phyloP scores from a whole-genome alignment of 1,140 invertebrate genomes.

The Drosophila neocordata region DNA sequence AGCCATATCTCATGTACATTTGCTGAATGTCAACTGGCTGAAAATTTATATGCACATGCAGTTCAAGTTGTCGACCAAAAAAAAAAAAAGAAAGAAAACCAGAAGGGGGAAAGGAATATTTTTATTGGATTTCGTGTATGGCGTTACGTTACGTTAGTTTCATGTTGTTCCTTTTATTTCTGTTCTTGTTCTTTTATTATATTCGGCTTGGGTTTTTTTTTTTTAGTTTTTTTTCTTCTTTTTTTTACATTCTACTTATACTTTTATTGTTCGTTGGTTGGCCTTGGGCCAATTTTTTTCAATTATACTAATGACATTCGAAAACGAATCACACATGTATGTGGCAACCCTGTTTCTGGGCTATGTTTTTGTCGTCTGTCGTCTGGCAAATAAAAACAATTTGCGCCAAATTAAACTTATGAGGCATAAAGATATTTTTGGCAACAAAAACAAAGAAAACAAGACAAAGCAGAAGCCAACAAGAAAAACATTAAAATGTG shows the following conservation, averaged over 20 bases:
- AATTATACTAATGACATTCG: constrained; percentile 81
- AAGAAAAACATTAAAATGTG: constrained; percentile 56
- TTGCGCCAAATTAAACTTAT: constrained; percentile 80
- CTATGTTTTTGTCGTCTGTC: constrained; percentile 64
- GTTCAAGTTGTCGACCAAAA: constrained; percentile 29
- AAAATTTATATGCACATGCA: constrained; percentile 71
- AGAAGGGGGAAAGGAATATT: constrained; percentile 22
- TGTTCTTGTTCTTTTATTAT: constrained; percentile 38
- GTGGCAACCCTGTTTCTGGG: constrained; percentile 52
- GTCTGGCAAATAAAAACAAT: constrained; percentile 75
- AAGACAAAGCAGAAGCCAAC: constrained; percentile 57
- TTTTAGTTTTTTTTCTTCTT: constrained; percentile 31
- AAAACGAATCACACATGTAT: constrained; percentile 72
- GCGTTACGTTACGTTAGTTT: constrained; percentile 53
- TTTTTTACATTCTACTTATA: constrained; percentile 23
- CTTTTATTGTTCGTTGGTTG: constrained; percentile 54
- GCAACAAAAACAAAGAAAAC: constrained; percentile 46
- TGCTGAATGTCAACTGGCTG: constrained; percentile 57
- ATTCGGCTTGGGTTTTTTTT: constrained; percentile 46
- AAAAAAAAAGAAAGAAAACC: constrained; percentile 22
- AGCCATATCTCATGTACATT: constrained; percentile 74
- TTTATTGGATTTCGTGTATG: constrained; percentile 78
- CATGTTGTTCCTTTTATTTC: constrained; percentile 50
- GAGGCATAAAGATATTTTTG: constrained; percentile 81
- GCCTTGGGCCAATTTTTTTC: constrained; percentile 74